Evolutionary conservation across 1,140 invertebrate genomes (phyloP).

Genomic region (Zaprionus lachaisei): DNA sequence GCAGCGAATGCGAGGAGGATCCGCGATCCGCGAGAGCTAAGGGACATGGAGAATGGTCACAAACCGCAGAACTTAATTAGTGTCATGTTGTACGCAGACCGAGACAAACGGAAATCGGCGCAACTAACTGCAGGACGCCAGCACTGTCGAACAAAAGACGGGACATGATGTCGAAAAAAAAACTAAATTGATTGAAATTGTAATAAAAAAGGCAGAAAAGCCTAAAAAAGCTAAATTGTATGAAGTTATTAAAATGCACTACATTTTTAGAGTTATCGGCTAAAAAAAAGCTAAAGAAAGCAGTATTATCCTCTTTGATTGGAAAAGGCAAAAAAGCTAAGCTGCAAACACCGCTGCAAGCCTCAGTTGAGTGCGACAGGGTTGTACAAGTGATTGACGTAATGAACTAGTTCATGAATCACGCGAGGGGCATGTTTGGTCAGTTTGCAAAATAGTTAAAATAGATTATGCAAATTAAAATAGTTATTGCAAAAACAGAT

Average conservation of each 20-base stretch:
- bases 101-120: constrained; percentile 74
- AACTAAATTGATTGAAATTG: no score
- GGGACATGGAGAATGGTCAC: constrained; percentile 7
- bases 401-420: not conserved
- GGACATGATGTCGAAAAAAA: not conserved
- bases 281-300: no score
- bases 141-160: constrained; percentile 30
- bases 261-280: no score
- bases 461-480: not conserved
- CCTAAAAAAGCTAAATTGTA: no score
- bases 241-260: no score
- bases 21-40: not conserved
- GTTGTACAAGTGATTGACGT: constrained; percentile 4
- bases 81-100: constrained; percentile 72
- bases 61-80: constrained; percentile 79
- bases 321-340: not conserved
- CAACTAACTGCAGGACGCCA: constrained; percentile 68
- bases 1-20: constrained; percentile 9
- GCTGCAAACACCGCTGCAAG: constrained; percentile 17
- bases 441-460: not conserved
- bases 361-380: constrained; percentile 34
- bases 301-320: no score
- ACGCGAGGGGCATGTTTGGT: not conserved
- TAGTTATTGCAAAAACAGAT: not conserved
- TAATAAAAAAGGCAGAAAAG: no score